phyloP scores from a whole-genome alignment of 2,888 invertebrate genomes.

The Psylliodes chrysocephalus region DNA sequence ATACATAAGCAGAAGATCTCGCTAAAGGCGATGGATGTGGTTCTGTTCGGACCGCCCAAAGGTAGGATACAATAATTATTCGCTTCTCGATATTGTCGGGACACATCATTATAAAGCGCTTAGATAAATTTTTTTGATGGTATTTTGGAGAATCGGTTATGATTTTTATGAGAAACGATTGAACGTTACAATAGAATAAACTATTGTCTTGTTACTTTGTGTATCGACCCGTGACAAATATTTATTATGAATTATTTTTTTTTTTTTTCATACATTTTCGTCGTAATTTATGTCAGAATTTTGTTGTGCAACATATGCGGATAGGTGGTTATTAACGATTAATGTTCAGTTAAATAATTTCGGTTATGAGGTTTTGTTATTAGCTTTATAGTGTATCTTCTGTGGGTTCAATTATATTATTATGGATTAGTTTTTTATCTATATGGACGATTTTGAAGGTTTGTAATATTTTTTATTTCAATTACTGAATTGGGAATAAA shows the following conservation, averaged over 20 bases:
- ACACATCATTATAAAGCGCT: background rate
- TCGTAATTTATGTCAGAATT: background rate
- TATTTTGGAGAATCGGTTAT: background rate
- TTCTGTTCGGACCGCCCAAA: slow-evolving; percentile 97
- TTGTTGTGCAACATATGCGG: background rate
- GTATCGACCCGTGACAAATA: slow-evolving; percentile 26
- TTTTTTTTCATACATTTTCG: too few species aligned
- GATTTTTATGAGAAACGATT: background rate
- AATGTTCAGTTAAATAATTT: background rate
- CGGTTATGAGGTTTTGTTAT: background rate
- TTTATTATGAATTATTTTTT: slow-evolving; percentile 1
- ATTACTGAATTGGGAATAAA: too few species aligned
- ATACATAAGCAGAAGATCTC: slow-evolving; percentile 98
- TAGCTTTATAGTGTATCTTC: too few species aligned
- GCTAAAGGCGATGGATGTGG: slow-evolving; percentile 98
- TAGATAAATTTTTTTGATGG: background rate
- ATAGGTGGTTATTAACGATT: background rate
- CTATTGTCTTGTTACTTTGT: slow-evolving; percentile 16
- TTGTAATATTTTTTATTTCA: background rate
- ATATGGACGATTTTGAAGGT: background rate
- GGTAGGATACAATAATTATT: slow-evolving; percentile 71
- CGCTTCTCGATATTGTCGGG: background rate
- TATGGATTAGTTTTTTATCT: background rate
- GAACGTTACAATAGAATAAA: background rate
- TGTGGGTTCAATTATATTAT: too few species aligned